These are phyloP conservation scores for Reticulitermes speratus DNA, from an alignment of 1,140 invertebrate species.

Conservation along the genomic window DNA sequence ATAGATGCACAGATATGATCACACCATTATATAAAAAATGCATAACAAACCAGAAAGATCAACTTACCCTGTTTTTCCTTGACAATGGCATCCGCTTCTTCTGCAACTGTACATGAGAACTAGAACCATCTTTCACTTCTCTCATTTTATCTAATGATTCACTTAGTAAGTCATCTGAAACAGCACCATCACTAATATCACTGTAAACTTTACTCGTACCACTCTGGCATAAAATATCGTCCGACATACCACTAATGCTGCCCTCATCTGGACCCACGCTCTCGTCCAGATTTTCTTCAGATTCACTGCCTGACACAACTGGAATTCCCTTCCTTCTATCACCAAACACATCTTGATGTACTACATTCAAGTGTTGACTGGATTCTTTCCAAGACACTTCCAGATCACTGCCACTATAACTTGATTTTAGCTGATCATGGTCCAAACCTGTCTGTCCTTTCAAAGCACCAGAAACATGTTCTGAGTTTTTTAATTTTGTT, in stretches of 20 bases:
- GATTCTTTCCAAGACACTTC: not conserved
- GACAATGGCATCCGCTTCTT: no score
- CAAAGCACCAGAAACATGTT: not conserved
- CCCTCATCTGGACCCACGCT: not conserved
- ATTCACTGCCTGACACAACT: not conserved
- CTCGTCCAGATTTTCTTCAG: not conserved
- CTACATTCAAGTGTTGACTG: not conserved
- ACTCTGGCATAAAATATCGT: not conserved
- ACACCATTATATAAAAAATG: no score
- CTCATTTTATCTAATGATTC: not conserved
- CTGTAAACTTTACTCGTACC: not conserved
- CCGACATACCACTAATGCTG: not conserved
- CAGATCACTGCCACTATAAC: not conserved
- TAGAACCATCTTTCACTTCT: not conserved
- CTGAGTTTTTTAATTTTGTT: not conserved
- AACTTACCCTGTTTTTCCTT: no score
- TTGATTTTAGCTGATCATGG: not conserved
- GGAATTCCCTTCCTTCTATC: not conserved
- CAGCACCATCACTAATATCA: slow-evolving; percentile 10
- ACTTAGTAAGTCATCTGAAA: not conserved
- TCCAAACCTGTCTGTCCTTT: not conserved
- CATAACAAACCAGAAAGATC: no score
- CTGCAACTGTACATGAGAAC: no score
- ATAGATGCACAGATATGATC: no score
- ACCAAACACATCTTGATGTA: not conserved